These are phyloP conservation scores for Cynaeus angustus DNA, from an alignment of 2,888 invertebrate genomes.

Conservation along the genomic window DNA sequence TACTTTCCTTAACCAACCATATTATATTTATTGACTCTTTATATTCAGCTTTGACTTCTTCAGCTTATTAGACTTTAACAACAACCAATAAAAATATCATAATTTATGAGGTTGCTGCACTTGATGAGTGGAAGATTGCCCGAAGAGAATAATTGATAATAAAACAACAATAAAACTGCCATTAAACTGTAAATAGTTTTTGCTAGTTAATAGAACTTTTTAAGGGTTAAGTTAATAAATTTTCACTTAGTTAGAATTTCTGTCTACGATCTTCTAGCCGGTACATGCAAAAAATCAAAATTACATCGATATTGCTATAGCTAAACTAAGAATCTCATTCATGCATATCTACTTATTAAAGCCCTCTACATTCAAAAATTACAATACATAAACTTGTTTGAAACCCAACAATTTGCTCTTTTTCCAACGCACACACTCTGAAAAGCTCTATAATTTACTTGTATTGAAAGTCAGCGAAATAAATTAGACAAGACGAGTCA, in stretches of 20 bases:
- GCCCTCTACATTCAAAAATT: constrained; percentile 11
- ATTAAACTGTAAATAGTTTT: neutral
- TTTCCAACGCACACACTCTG: neutral
- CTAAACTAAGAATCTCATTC: no score
- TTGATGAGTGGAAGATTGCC: neutral
- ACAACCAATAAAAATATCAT: neutral
- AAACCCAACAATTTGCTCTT: constrained; percentile 1
- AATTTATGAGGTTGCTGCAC: constrained; percentile 3
- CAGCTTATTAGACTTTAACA: neutral
- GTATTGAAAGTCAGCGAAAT: constrained; percentile 43
- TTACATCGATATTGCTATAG: no score
- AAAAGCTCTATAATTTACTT: constrained; percentile 24
- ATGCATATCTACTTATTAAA: neutral
- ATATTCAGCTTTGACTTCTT: neutral
- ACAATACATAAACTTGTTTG: neutral
- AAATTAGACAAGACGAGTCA: constrained; percentile 60
- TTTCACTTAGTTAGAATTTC: neutral
- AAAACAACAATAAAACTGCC: constrained; percentile 13
- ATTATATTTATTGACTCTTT: neutral
- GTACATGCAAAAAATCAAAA: no score
- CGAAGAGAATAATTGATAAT: constrained; percentile 1
- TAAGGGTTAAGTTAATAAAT: constrained; percentile 1
- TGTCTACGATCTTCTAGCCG: neutral
- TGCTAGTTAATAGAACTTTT: neutral
- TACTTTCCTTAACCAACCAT: neutral